Evolutionary conservation across 2,888 invertebrate species (phyloP), one percentile per base, ranked within the genome.

Genomic region (Torymus tubicola): DNA sequence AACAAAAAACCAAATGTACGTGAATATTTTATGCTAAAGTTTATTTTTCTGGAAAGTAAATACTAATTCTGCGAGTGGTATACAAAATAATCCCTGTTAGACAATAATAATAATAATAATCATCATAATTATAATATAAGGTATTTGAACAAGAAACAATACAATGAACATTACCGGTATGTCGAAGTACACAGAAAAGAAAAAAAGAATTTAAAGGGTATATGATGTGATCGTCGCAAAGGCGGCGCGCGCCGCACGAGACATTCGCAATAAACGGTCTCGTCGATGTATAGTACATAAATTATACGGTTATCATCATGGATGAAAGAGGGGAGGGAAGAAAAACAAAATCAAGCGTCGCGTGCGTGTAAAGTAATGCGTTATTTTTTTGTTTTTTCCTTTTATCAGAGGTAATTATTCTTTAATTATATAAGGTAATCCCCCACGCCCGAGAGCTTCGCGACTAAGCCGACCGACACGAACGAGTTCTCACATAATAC

Each of bases 1-100:
- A 31, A 57, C 31, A 68, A 50, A 0, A 61, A 61, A 31, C 50
- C 31, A 31, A 31, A 58, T 24, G 10, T 64, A 52, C n/a, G 24
- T 75, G 52, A 72, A 69, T 69, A 78, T 84, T 85, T 86, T 84
- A 85, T 85, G 82, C 84, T 85, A 85, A 84, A 85, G 83, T 86
- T 86, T 86, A 85, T 85, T 86, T 83, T 83, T 87, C 85, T 84
- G 84, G 82, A 84, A 86, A 85, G 84, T 85, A 86, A 86, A 84
- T 84, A 84, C 79, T 80, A 84, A 83, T 84, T 85, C 82, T 73
- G 82, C 83, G 81, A 83, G 79, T 77, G 83, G 81, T 85, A 84
- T 85, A 84, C 85, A 86, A 85, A 86, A 87, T 84, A 85, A 86
- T 84, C 84, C 83, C 84, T 83, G 74, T 78, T 86, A 77, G 81